Conservation (phyloP, 2,797 vertebrate species). For the Enteromius thamalakanensis region DNA sequence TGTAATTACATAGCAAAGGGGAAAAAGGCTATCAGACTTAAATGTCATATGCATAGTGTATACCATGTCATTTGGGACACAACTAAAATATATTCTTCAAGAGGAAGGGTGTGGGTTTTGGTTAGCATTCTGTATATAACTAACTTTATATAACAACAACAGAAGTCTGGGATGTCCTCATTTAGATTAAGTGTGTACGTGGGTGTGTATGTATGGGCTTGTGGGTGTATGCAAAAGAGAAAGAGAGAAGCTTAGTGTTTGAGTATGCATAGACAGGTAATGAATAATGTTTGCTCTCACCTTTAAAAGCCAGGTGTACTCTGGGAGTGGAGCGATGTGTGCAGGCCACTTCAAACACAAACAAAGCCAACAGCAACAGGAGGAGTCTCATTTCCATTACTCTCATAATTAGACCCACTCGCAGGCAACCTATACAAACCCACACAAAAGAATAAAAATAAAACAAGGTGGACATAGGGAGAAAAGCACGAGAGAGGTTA, state of each 20-base stretch:
- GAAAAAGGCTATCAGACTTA: background rate
- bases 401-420: constrained; percentile 66
- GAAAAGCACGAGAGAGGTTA: constrained; percentile 5
- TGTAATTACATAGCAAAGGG: background rate
- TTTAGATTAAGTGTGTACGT: constrained; percentile 23
- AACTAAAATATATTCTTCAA: constrained; percentile 23
- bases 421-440: constrained; percentile 71
- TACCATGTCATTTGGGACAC: background rate
- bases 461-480: constrained; percentile 3
- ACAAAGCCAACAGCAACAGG: constrained; percentile 74
- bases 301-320: constrained; percentile 82
- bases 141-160: constrained; percentile 17
- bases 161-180: background rate
- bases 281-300: constrained; percentile 65
- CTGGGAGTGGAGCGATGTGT: constrained; percentile 77
- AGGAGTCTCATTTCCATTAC: constrained; percentile 70
- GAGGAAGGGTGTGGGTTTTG: constrained; percentile 3
- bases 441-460: constrained; percentile 69
- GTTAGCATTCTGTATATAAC: constrained; percentile 3
- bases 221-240: constrained; percentile 45
- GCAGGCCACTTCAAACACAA: constrained; percentile 73
- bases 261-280: constrained; percentile 31
- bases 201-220: background rate
- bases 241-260: constrained; percentile 27
- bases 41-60: background rate